Evolutionary conservation across 2,797 vertebrate genomes (phyloP).

Genomic region (Poeciliopsis paucimaculata): DNA sequence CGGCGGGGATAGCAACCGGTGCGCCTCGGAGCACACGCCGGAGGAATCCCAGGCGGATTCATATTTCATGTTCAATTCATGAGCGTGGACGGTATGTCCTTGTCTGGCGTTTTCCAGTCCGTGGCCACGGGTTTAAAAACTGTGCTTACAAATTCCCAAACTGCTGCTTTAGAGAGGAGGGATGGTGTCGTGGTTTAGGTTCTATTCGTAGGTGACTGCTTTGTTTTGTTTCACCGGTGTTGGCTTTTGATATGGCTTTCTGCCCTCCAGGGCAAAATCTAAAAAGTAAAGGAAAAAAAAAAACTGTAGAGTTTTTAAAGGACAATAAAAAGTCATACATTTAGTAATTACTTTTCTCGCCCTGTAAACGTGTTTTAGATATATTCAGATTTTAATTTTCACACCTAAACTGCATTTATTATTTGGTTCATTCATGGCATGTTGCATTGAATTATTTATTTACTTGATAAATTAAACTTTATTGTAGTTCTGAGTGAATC

Average conservation of each 20-base stretch:
- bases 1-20: not conserved
- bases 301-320: not conserved
- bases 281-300: not conserved
- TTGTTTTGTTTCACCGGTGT: not conserved
- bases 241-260: not conserved
- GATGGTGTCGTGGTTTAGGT: not conserved
- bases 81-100: not conserved
- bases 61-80: constrained; percentile 1
- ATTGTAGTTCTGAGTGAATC: not conserved
- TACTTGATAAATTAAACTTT: not conserved
- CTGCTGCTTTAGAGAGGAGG: not conserved
- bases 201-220: not conserved
- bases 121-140: not conserved
- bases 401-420: not conserved
- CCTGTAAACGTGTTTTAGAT: not conserved
- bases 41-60: not conserved
- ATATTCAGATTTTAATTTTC: not conserved
- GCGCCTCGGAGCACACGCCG: too few species aligned
- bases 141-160: not conserved
- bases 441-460: not conserved
- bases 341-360: not conserved
- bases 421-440: not conserved
- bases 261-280: not conserved
- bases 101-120: not conserved
- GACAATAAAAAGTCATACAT: not conserved